Evolutionary conservation across 30 jellyfish, hydroid and myxozoan genomes (phyloP).

Genomic region (Catostylus mosaicus): DNA sequence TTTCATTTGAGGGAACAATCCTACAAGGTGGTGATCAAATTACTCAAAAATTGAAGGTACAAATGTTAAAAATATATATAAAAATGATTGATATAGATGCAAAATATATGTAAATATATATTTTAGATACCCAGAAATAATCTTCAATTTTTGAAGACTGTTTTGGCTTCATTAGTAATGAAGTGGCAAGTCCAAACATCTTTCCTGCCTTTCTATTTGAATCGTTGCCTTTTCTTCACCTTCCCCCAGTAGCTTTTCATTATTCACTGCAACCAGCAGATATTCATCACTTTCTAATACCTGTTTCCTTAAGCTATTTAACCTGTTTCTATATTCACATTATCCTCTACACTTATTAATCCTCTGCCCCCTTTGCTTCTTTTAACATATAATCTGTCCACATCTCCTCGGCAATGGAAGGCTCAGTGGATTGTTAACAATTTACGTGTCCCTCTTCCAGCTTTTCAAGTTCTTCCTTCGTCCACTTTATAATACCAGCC

Average conservation of each 20-base stretch:
- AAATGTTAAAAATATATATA: too few relatives aligned
- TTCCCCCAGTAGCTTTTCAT: conserved; percentile 1
- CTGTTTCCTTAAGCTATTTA: not conserved
- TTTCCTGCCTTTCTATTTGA: not conserved
- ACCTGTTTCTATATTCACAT: not conserved
- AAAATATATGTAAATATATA: too few relatives aligned
- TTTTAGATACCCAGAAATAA: too few relatives aligned
- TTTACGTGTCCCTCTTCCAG: not conserved
- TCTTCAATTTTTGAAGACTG: too few relatives aligned
- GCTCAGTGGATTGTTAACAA: not conserved
- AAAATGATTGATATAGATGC: too few relatives aligned
- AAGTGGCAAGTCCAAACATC: too few relatives aligned
- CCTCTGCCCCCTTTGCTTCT: conserved; percentile 22
- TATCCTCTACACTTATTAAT: not conserved
- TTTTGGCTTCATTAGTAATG: too few relatives aligned
- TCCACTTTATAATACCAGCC: not conserved
- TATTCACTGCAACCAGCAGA: conserved; percentile 19
- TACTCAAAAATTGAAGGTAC: conserved; percentile 52
- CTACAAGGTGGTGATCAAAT: conserved; percentile 53
- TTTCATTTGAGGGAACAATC: conserved; percentile 65
- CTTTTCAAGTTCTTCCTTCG: not conserved
- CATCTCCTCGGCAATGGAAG: conserved; percentile 11
- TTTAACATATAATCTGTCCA: not conserved
- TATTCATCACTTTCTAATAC: not conserved
- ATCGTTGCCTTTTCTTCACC: not conserved